Base-by-base conservation (phyloP, 2,113 vertebrate species). In the Buteo buteo region DNA sequence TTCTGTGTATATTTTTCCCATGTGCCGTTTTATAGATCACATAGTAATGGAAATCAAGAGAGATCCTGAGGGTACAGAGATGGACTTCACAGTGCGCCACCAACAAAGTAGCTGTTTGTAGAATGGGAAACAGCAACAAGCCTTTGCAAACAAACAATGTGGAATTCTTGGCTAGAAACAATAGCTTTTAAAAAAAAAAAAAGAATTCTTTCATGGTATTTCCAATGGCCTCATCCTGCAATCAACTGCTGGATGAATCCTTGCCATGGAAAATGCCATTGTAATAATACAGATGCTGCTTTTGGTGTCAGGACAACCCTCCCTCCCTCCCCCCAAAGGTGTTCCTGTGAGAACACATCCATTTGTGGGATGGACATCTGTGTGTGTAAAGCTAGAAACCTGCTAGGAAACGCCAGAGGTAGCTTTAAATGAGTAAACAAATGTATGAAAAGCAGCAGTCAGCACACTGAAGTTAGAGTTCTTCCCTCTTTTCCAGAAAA, bases 11-110 rank as follows among this genome's bases (percentile, higher is more conserved):
- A 52, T 89, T 93, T 87, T 65, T 5, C 38, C 86, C 92, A 91
- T 93, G 79, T 85, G 94, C 66, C 36, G 10, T 81, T 94, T 91
- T 90, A 94, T 78, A 55, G 88, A 95, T 96, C 49, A 4, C 86
- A 36, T 7, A 55, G 91, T 47, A 45, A 10, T 26, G 55, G 84
- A 82, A 95, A 94, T 86, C 74, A 65, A 94, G 92, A 86, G 93
- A 92, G 92, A 91, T 96, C 96, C 92, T 88, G 90, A 94, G 95
- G 93, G 91, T 59, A 94, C 59, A 40, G 80, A 36, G 77, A 73
- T 42, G 92, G 92, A 91, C 94, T 95, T 89, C 95, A 90, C 71
- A 96, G 90, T 25, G 45, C 4, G 47, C 94, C 95, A 95, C 90
- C 94, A 92, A 73, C 89, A 97, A 95, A 96, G 94, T 59, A 55